These are phyloP conservation scores for Andrena bucephala DNA, from an alignment of 2,888 invertebrate species.

Conservation along the genomic window DNA sequence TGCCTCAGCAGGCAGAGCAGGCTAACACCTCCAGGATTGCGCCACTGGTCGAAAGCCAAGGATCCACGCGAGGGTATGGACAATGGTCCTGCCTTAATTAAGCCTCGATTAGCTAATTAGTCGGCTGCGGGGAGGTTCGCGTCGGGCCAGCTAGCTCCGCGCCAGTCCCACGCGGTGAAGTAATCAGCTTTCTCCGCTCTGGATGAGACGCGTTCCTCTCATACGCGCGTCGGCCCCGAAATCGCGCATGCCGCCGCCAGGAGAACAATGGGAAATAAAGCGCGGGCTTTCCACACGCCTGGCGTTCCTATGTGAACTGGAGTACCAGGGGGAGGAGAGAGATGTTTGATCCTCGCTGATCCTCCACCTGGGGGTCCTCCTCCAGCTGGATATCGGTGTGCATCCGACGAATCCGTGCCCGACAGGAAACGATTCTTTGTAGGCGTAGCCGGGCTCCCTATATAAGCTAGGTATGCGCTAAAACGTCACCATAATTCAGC, in stretches of 20 bases:
- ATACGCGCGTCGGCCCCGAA: slow-evolving; percentile 65
- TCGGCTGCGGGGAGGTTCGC: slow-evolving; percentile 61
- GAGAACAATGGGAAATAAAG: slow-evolving; percentile 78
- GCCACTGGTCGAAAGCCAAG: not conserved
- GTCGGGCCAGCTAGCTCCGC: slow-evolving; percentile 25
- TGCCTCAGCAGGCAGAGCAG: not conserved
- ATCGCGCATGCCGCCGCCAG: slow-evolving; percentile 51
- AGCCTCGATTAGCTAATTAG: slow-evolving; percentile 81
- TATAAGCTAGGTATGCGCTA: slow-evolving; percentile 75
- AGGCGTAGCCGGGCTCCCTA: slow-evolving; percentile 72
- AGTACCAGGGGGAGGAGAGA: slow-evolving; percentile 38
- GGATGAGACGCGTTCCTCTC: slow-evolving; percentile 53
- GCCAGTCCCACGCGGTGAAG: slow-evolving; percentile 82
- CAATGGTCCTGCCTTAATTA: slow-evolving; percentile 76
- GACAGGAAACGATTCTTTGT: slow-evolving; percentile 71
- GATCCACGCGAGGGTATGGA: slow-evolving; percentile 42
- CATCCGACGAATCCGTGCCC: slow-evolving; percentile 51
- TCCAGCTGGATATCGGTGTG: slow-evolving; percentile 15
- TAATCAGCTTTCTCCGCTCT: slow-evolving; percentile 80
- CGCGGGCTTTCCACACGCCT: slow-evolving; percentile 78
- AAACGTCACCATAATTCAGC: slow-evolving; percentile 77
- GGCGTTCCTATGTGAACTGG: slow-evolving; percentile 76
- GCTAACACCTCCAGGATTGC: not conserved
- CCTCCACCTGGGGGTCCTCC: slow-evolving; percentile 29
- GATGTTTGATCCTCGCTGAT: not conserved